A percentile compares a stretch with the other conserved stretches of the same genome.
These are phyloP conservation scores for Aleiodes testaceus DNA, from an alignment of 2,888 invertebrate species.

Conservation along the genomic window DNA sequence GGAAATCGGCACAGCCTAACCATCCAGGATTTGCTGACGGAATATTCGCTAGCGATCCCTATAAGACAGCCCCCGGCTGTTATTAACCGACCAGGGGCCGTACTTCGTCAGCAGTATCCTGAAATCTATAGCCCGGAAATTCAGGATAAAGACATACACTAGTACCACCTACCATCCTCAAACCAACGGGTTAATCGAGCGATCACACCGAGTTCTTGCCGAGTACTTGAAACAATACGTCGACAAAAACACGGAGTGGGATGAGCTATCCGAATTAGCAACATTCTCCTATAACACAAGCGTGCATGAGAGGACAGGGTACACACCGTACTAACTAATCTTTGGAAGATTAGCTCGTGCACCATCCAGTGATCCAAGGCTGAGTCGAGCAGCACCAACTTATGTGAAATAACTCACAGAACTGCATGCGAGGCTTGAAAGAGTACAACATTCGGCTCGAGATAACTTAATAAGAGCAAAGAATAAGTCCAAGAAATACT, in stretches of 20 bases:
- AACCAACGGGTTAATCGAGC: slow-evolving; percentile 44
- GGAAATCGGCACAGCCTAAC: slow-evolving; percentile 37
- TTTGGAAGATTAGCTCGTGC: too few species aligned
- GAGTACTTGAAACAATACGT: slow-evolving; percentile 50
- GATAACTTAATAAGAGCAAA: not conserved
- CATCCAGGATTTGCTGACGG: slow-evolving; percentile 41
- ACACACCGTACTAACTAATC: too few species aligned
- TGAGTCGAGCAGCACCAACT: too few species aligned
- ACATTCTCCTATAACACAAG: slow-evolving; percentile 45
- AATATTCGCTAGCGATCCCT: slow-evolving; percentile 41
- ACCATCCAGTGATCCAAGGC: too few species aligned
- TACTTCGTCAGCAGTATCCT: slow-evolving; percentile 38
- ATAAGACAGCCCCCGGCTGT: not conserved
- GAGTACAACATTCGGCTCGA: not conserved
- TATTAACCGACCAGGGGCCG: slow-evolving; percentile 42
- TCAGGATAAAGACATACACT: not conserved
- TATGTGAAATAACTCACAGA: too few species aligned
- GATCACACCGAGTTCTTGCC: slow-evolving; percentile 45
- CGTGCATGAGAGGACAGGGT: not conserved
- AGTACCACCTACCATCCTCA: slow-evolving; percentile 43
- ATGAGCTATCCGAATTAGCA: slow-evolving; percentile 39
- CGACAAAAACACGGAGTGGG: slow-evolving; percentile 32
- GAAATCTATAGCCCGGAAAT: slow-evolving; percentile 34
- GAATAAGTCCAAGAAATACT: not conserved
- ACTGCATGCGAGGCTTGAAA: too few species aligned